A percentile compares a stretch with the other conserved stretches of the same genome.
Conservation (phyloP, 2,113 vertebrate genomes). For the Coregonus clupeaformis region DNA sequence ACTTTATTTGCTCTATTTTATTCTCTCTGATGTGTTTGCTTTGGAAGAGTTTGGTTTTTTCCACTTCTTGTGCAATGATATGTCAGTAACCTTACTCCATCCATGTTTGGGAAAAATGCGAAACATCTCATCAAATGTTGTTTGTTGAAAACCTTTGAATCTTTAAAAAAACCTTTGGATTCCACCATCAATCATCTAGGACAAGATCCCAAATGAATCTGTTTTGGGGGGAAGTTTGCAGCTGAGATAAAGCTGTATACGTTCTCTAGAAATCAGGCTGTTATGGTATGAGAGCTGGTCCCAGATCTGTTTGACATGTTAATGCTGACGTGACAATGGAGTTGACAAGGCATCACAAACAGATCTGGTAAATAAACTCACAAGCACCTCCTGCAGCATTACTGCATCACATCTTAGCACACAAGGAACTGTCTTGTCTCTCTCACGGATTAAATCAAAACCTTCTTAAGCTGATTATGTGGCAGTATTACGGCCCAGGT, state of each 20-base stretch:
- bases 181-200: no score
- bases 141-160: not conserved
- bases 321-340: no score
- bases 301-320: no score
- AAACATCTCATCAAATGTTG: not conserved
- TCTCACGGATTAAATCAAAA: conserved; percentile 22
- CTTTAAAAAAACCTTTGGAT: no score
- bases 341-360: no score
- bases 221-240: no score
- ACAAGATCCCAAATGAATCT: no score
- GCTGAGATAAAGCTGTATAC: no score
- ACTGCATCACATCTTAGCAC: not conserved
- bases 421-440: not conserved
- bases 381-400: not conserved
- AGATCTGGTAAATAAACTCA: not conserved
- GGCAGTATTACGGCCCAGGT: conserved; percentile 5
- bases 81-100: not conserved
- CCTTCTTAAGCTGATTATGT: conserved; percentile 54
- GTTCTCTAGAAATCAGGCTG: no score
- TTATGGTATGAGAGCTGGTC: no score
- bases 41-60: not conserved
- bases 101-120: not conserved
- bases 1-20: not conserved
- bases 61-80: no score
- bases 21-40: not conserved